Conservation (phyloP, 2,113 vertebrate genomes). For the Neodon shergylaensis region DNA sequence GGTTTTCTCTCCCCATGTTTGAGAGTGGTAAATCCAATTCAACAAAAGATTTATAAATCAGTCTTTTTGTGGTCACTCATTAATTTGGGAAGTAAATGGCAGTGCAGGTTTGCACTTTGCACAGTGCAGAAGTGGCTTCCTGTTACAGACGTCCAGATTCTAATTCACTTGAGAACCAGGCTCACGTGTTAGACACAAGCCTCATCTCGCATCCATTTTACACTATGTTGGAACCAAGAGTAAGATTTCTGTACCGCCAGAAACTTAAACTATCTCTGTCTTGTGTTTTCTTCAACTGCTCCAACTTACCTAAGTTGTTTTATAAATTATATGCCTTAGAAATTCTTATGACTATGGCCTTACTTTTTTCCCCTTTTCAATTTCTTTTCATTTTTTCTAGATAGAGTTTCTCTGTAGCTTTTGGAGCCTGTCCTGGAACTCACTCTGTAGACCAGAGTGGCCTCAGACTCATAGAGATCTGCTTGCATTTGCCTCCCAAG, state of each 20-base stretch:
- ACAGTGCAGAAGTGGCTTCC: neutral
- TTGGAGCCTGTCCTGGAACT: no score
- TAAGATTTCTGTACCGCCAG: neutral
- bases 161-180: neutral
- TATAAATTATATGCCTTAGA: neutral
- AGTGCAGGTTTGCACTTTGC: neutral
- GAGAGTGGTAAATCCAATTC: neutral
- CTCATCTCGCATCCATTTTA: neutral
- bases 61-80: neutral
- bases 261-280: neutral
- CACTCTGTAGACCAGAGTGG: no score
- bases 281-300: neutral
- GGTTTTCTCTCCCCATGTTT: neutral
- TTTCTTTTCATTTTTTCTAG: no score
- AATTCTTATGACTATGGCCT: neutral
- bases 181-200: no score
- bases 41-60: neutral
- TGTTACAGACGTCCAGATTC: neutral
- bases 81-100: neutral
- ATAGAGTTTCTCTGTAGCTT: no score
- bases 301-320: neutral
- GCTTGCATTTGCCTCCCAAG: no score
- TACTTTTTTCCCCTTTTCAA: neutral
- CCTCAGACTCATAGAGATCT: no score
- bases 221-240: neutral